These are phyloP conservation scores for Pterocles burchelli DNA, from an alignment of 2,113 vertebrate species.

Conservation along the genomic window DNA sequence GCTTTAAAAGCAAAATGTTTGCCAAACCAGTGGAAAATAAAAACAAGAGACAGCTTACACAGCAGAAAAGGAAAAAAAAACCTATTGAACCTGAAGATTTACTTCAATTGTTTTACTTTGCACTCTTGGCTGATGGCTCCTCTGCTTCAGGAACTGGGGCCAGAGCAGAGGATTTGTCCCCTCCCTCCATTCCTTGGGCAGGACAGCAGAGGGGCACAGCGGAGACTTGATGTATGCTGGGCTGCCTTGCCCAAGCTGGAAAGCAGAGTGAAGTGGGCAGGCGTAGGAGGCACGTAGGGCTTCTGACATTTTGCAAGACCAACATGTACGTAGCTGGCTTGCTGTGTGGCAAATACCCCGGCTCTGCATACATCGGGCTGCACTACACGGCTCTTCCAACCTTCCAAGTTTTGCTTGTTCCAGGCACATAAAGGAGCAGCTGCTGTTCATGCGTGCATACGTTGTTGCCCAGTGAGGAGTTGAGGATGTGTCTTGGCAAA, in stretches of 20 bases:
- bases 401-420: slow-evolving; percentile 42
- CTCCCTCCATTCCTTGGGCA: neutral
- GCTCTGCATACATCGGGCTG: neutral
- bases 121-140: neutral
- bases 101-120: neutral
- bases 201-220: rapidly evolving
- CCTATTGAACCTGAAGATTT: neutral
- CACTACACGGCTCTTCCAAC: neutral
- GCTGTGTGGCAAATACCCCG: neutral
- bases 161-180: neutral
- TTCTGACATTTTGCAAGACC: neutral
- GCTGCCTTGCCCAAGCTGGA: neutral
- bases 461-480: slow-evolving; percentile 7
- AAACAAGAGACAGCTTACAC: neutral
- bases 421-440: slow-evolving; percentile 61
- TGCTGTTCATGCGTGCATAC: slow-evolving; percentile 33
- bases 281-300: rapidly evolving
- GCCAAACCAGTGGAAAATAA: slow-evolving; percentile 4
- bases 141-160: neutral
- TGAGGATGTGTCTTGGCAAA: slow-evolving; percentile 42
- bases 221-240: rapidly evolving
- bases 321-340: neutral
- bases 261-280: neutral
- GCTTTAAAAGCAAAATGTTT: neutral
- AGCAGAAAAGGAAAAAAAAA: neutral